Evolutionary conservation across 2,888 invertebrate genomes (phyloP), one percentile per base, ranked within the genome.

Genomic region (Dolomedes plantarius): DNA sequence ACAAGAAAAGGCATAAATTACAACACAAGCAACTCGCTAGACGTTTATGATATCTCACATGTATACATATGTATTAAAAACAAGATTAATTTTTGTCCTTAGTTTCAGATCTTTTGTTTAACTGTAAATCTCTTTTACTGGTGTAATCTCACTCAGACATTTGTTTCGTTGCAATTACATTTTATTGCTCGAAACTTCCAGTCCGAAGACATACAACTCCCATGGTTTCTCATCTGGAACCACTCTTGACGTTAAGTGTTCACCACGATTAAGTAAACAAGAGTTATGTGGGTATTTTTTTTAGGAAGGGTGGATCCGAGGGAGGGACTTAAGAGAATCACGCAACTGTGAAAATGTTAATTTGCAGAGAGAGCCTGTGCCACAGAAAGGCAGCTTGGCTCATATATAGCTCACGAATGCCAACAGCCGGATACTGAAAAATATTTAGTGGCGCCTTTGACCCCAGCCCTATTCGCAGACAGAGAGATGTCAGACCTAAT

Each of bases 391-490:
- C 28, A 27, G 23, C 41, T 39, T 13, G 11, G 32, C 69, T 69
- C 41, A 13, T 69, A 69, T 69, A 69, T 41, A 69, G n/a, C 27
- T 69, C 41, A 41, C 27, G 69, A 36, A 69, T 64, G 36, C 74
- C 74, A 74, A 69, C 46, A 64, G 46, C 76, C 69, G 69, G 69
- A 46, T 46, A 46, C 23, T 11, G 67, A 32, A 68, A 77, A 69
- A 79, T 64, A 67, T 79, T 79, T 71, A 62, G 62, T 62, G 31
- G 32, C 78, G 64, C 56, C 71, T 78, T 79, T 79, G 78, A 79
- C 78, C 78, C 64, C n/a, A 50, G 50, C 36, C 36, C 13, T 16
- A 39, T 16, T 69, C 13, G 16, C 7, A 41, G 69, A 32, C 32
- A 41, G 28, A 41, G 36, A 36, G 31, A 39, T 32, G 32, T 23